Percentiles rank a stretch among this genome's conserved stretches.
Conservation (phyloP, 2,888 invertebrate species). For the Branchellion lobata region DNA sequence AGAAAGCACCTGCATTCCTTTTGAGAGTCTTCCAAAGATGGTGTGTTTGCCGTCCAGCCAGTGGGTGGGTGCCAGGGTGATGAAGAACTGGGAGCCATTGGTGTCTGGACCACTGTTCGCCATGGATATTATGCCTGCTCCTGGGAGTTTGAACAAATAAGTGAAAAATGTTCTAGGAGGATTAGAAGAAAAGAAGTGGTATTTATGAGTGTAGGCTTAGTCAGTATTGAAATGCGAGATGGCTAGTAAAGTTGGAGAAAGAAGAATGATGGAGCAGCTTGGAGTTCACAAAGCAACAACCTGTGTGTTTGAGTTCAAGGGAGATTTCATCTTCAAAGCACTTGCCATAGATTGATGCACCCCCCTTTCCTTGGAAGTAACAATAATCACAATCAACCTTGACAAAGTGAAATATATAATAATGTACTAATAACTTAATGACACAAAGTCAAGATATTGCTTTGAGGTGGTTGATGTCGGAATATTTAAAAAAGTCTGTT, state of each 20-base stretch:
- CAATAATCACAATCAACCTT: no score
- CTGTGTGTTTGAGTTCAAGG: slow-evolving; percentile 90
- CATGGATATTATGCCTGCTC: slow-evolving; percentile 87
- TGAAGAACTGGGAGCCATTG: slow-evolving; percentile 97
- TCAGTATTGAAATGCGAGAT: background rate
- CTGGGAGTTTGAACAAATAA: slow-evolving; percentile 61
- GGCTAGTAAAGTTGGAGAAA: background rate
- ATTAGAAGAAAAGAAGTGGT: no score
- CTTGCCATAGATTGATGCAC: slow-evolving; percentile 92
- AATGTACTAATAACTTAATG: background rate
- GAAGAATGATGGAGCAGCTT: background rate
- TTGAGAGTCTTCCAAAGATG: slow-evolving; percentile 84
- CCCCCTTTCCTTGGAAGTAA: slow-evolving; percentile 76
- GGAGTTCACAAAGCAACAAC: no score
- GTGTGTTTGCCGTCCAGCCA: slow-evolving; percentile 97
- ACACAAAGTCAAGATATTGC: background rate
- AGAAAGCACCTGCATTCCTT: slow-evolving; percentile 80
- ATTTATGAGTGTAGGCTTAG: background rate
- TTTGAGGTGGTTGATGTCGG: no score
- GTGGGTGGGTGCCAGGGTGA: slow-evolving; percentile 91
- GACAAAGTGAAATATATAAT: background rate
- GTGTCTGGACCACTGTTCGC: slow-evolving; percentile 95
- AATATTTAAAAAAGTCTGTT: no score
- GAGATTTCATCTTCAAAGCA: slow-evolving; percentile 94
- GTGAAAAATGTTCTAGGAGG: no score